phyloP scores from a whole-genome alignment of 2,113 vertebrate species.

The Chauna torquata region DNA sequence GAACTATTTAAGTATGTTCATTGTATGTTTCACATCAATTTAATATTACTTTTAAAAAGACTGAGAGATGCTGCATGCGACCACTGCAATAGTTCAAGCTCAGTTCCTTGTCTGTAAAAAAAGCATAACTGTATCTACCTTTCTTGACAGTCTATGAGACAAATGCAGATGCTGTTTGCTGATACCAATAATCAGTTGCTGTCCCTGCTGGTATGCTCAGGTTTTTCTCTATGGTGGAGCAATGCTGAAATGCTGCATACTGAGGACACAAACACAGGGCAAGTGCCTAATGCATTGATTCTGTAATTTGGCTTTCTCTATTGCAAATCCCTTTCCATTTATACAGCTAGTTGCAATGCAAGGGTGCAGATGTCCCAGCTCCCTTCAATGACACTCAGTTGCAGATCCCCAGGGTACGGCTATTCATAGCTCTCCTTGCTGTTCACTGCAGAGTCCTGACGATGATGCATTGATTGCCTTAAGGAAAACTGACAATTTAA shows the following conservation, averaged over 20 bases:
- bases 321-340: not conserved
- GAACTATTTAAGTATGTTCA: not conserved
- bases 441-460: not conserved
- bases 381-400: not conserved
- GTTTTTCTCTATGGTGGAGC: not conserved
- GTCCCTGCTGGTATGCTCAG: not conserved
- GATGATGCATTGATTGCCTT: not conserved
- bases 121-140: not conserved
- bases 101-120: not conserved
- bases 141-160: not conserved
- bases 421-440: constrained; percentile 34
- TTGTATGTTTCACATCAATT: not conserved
- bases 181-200: not conserved
- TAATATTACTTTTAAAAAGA: not conserved
- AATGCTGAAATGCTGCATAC: not conserved
- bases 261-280: not conserved
- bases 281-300: accelerated
- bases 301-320: not conserved
- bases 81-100: not conserved
- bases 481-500: constrained; percentile 61
- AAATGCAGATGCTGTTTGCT: not conserved
- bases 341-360: not conserved
- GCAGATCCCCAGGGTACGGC: not conserved
- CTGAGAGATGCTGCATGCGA: not conserved
- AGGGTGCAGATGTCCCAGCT: not conserved